A percentile compares a stretch with the other conserved stretches of the same genome.
Evolutionary conservation across 2,113 vertebrate species (phyloP).

Genomic region (Zosterops japonicus): DNA sequence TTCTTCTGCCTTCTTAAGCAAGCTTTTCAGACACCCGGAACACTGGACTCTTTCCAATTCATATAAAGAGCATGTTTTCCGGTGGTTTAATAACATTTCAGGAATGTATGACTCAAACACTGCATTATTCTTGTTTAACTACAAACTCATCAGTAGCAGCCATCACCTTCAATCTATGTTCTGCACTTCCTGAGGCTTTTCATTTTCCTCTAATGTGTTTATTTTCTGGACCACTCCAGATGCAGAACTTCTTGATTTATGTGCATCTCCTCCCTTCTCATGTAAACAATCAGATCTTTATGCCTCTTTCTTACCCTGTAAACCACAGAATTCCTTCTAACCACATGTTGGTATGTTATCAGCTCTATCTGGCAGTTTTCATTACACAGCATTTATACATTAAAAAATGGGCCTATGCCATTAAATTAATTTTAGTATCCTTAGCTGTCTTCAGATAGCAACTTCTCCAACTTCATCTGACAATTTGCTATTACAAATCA

Average conservation of each 20-base stretch:
- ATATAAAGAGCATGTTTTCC: neutral
- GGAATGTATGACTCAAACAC: neutral
- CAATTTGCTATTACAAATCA: neutral
- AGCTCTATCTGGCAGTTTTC: neutral
- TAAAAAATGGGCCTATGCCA: neutral
- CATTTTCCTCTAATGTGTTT: neutral
- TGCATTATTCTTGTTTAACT: neutral
- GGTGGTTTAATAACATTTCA: constrained; percentile 9
- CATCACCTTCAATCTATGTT: neutral
- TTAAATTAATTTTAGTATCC: neutral
- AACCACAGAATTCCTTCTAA: constrained; percentile 15
- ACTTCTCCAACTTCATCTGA: neutral
- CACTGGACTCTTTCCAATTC: neutral
- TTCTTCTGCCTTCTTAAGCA: neutral
- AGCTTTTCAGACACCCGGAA: neutral
- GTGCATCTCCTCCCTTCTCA: neutral
- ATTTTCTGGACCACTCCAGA: neutral
- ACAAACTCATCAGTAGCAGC: neutral
- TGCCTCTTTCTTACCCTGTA: neutral
- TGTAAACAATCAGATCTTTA: neutral
- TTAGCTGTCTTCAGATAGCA: neutral
- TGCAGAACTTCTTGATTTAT: neutral
- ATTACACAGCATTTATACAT: neutral
- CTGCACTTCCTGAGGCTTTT: neutral
- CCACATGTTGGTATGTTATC: neutral